Percentiles rank a stretch among this genome's conserved stretches.
phyloP scores from a whole-genome alignment of 2,888 invertebrate genomes.

The Aspidapion aeneum region DNA sequence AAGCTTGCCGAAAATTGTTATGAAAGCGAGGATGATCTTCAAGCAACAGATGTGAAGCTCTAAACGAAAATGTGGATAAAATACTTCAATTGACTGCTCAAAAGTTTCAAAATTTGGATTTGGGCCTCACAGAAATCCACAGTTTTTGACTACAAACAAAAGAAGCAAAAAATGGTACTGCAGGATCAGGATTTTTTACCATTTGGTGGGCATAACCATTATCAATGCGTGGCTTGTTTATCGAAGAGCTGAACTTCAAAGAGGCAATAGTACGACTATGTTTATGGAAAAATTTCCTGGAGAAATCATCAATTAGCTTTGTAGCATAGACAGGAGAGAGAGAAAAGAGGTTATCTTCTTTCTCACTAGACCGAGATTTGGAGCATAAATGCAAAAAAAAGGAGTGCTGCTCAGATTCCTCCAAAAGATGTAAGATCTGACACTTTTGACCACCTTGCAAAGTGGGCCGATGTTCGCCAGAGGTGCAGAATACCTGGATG shows the following conservation, averaged over 20 bases:
- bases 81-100: neutral
- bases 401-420: neutral
- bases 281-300: neutral
- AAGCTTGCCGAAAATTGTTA: no score
- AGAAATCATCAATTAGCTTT: neutral
- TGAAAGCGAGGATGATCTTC: no score
- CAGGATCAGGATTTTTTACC: constrained; percentile 21
- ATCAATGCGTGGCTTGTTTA: constrained; percentile 26
- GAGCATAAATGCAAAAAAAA: neutral
- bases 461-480: no score
- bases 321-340: neutral
- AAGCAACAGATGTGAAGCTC: neutral
- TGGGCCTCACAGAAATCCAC: no score
- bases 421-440: neutral
- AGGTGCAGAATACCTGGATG: no score
- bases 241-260: neutral
- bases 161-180: constrained; percentile 25
- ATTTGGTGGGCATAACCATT: constrained; percentile 21
- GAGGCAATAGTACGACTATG: neutral
- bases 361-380: neutral
- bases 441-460: neutral
- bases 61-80: neutral
- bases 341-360: neutral
- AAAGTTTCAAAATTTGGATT: neutral
- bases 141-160: neutral